A percentile compares a stretch with the other conserved stretches of the same genome.
Conservation (phyloP, 2,888 invertebrate genomes). For the Stenotaenia linearis region DNA sequence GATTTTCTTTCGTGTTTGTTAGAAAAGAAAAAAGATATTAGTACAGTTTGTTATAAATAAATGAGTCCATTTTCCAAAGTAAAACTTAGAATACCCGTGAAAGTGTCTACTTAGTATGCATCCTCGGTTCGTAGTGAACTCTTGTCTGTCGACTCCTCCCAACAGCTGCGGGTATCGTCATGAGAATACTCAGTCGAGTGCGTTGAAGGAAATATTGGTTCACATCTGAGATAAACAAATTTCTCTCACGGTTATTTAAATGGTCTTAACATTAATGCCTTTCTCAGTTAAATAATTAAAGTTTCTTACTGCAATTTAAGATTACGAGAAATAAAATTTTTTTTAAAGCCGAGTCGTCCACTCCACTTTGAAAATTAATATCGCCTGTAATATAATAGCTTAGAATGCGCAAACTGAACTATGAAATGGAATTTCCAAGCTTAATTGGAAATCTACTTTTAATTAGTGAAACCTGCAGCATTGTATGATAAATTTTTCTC, state of each 20-base stretch:
- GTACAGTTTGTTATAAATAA: not conserved
- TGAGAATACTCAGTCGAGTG: not conserved
- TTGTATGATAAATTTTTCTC: not conserved
- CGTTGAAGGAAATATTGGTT: constrained; percentile 11
- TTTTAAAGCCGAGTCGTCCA: not conserved
- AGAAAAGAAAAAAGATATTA: not conserved
- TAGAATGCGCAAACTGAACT: not conserved
- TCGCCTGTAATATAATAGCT: not conserved
- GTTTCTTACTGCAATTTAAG: not conserved
- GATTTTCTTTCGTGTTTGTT: too few relatives aligned
- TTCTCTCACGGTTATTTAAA: constrained; percentile 21
- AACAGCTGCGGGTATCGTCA: constrained; percentile 5
- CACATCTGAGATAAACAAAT: constrained; percentile 16
- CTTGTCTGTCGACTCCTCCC: constrained; percentile 6
- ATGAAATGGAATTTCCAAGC: not conserved
- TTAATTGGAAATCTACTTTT: constrained; percentile 10
- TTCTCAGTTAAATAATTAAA: constrained; percentile 17
- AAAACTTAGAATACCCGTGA: not conserved
- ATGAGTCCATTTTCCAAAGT: constrained; percentile 12
- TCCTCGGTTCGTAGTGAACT: not conserved
- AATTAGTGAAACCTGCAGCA: not conserved
- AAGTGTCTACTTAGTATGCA: constrained; percentile 24
- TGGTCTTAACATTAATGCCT: not conserved
- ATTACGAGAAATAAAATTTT: not conserved
- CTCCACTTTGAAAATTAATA: not conserved